Base-by-base conservation (phyloP, 2,888 invertebrate genomes). In the Chrysomela aeneicollis region DNA sequence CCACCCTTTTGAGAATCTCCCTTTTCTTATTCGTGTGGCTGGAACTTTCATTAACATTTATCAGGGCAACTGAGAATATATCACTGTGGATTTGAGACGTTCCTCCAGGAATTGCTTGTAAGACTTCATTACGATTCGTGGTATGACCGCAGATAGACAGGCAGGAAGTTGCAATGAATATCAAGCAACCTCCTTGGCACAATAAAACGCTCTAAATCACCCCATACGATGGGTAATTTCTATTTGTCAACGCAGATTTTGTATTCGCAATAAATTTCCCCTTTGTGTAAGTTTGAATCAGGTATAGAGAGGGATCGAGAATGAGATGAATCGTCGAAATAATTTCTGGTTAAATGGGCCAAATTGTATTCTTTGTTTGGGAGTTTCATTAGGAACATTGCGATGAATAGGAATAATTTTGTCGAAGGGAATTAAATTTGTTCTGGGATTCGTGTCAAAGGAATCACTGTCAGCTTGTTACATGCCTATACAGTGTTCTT, bases 121-220 rank as follows among this genome's bases (percentile, higher is more conserved):
- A 55, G 22, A 22, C 65, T 71, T 70, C 71, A 68, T 71, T 68
- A 64, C 66, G 52, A 72, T 72, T 69, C 69, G 42, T 52, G n/a
- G 61, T 69, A 64, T 70, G 67, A 66, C 70, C 69, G 61, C 66
- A 67, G 72, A 71, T 66, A 70, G 69, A 68, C 71, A 68, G 69
- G 61, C 52, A 46, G 61, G 35, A 61, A 58, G 58, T 61, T 58
- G 59, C 64, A 64, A 64, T 64, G 64, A 64, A 64, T 64, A 64
- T 64, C 47, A 61, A 64, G 61, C 61, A 61, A 61, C 30, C 32
- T 58, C 17, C 52, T 42, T 37, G 22, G 26, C 58, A 52, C 61
- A 61, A 61, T 64, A 71, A 69, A 67, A 71, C 62, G 66, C 63
- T 53, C 53, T 72, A 68, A 72, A 72, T 71, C 69, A 49, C 63